phyloP scores from a whole-genome alignment of 2,797 vertebrate species.

The Hippoglossus hippoglossus region DNA sequence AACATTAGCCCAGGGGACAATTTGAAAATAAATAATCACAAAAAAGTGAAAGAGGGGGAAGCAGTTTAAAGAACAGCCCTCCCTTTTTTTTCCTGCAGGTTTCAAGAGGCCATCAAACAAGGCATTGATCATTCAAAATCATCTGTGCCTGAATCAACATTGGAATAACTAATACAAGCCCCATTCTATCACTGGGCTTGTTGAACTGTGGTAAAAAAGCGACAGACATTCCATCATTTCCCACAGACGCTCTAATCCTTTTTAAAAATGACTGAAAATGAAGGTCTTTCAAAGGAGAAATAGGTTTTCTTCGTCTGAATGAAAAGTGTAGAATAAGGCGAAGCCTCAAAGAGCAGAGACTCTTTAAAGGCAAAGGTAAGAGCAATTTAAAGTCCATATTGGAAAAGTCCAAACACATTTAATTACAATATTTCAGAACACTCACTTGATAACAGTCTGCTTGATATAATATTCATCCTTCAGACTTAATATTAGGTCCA shows the following conservation, averaged over 20 bases:
- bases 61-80: constrained; percentile 87
- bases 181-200: constrained; percentile 70
- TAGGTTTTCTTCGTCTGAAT: constrained; percentile 75
- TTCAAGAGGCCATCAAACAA: constrained; percentile 69
- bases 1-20: constrained; percentile 98
- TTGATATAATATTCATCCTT: constrained; percentile 31
- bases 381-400: constrained; percentile 65
- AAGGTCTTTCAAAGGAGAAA: constrained; percentile 79
- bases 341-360: constrained; percentile 62
- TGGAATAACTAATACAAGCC: constrained; percentile 76
- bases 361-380: constrained; percentile 52
- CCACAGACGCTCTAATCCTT: constrained; percentile 75
- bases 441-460: constrained; percentile 28
- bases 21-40: constrained; percentile 99
- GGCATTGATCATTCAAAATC: constrained; percentile 73
- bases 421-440: constrained; percentile 51
- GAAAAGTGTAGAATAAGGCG: constrained; percentile 56
- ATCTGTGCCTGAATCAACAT: constrained; percentile 71
- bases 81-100: constrained; percentile 34
- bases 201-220: constrained; percentile 75
- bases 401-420: constrained; percentile 64
- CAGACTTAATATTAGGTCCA: constrained; percentile 30
- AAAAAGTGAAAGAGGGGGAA: constrained; percentile 79
- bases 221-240: constrained; percentile 77
- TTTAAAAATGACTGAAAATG: constrained; percentile 77